Conservation (phyloP, 2,797 vertebrate species). For the Siniperca undulata region DNA sequence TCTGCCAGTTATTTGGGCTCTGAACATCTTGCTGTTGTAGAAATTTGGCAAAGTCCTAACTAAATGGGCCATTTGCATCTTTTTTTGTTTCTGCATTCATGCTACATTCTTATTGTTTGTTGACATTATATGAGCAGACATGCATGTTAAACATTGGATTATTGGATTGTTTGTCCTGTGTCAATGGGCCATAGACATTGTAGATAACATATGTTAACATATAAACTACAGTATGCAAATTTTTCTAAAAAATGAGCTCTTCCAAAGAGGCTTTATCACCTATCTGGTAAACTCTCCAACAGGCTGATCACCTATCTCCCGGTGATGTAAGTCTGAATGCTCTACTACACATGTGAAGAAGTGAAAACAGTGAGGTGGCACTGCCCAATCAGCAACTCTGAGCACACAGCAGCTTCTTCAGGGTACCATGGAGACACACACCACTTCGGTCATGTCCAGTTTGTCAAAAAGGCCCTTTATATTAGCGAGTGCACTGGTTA, state of each 20-base stretch:
- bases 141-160: neutral
- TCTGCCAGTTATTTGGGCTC: slow-evolving; percentile 13
- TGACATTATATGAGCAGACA: neutral
- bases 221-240: neutral
- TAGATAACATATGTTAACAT: neutral
- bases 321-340: neutral
- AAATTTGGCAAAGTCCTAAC: slow-evolving; percentile 29
- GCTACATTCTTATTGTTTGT: neutral
- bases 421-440: slow-evolving; percentile 60
- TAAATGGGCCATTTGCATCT: neutral
- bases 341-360: neutral
- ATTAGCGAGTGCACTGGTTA: slow-evolving; percentile 33
- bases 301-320: neutral
- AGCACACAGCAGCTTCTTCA: slow-evolving; percentile 33
- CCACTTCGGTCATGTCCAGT: slow-evolving; percentile 51
- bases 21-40: slow-evolving; percentile 43
- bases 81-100: neutral
- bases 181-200: neutral
- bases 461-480: slow-evolving; percentile 66
- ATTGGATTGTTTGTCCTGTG: neutral
- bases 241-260: neutral
- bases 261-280: neutral
- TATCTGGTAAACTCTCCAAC: neutral
- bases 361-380: slow-evolving; percentile 19
- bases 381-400: slow-evolving; percentile 35